phyloP scores from a whole-genome alignment of 1,140 invertebrate species.

The Lucilia cuprina region DNA sequence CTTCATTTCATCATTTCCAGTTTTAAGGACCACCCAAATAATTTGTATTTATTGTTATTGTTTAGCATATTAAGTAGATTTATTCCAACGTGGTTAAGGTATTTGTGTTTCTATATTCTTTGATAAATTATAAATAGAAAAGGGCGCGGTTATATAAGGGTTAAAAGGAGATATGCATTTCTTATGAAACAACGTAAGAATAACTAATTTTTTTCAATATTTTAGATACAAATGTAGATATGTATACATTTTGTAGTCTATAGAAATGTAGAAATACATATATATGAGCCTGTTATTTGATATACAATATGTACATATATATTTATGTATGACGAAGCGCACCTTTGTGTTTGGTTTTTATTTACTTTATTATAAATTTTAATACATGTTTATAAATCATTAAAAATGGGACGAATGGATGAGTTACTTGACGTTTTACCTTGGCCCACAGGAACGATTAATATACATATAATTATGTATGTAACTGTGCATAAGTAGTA shows the following conservation, averaged over 20 bases:
- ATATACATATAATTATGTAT: too few relatives aligned
- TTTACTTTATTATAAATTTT: neutral
- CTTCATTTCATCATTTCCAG: neutral
- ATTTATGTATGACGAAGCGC: neutral
- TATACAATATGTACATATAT: neutral
- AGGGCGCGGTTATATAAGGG: too few relatives aligned
- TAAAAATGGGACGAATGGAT: neutral
- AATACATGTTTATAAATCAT: neutral
- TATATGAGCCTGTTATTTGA: neutral
- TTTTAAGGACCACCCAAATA: neutral
- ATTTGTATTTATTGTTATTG: neutral
- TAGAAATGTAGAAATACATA: too few relatives aligned
- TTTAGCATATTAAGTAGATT: neutral
- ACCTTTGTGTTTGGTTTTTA: neutral
- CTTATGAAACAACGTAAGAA: too few relatives aligned
- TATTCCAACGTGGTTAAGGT: neutral
- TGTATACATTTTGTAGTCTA: too few relatives aligned
- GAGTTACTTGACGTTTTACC: neutral
- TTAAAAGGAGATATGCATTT: too few relatives aligned
- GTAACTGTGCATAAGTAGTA: neutral
- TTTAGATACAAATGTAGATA: too few relatives aligned
- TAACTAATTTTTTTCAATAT: too few relatives aligned
- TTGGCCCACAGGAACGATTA: neutral
- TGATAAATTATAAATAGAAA: neutral
- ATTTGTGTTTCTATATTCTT: neutral